phyloP scores from a whole-genome alignment of 2,113 vertebrate genomes.

The Cinclus mexicanus region DNA sequence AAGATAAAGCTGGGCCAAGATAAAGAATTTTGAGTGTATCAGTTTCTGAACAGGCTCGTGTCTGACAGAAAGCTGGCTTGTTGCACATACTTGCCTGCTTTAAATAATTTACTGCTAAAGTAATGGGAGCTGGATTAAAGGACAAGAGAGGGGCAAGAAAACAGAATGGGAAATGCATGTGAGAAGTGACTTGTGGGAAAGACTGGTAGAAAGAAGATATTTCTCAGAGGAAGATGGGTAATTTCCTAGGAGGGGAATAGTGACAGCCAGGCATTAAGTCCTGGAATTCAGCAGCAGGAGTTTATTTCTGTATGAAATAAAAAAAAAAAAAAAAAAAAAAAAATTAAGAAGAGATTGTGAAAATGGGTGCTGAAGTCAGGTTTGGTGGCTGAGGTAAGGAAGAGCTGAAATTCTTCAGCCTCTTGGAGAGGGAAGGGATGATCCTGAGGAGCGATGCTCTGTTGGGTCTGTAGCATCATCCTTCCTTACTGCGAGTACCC shows the following conservation, averaged over 20 bases:
- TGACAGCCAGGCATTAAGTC: background rate
- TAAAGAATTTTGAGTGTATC: slow-evolving; percentile 7
- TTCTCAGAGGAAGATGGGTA: background rate
- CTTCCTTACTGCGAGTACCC: accelerated
- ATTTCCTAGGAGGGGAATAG: background rate
- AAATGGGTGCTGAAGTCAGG: background rate
- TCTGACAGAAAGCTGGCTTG: slow-evolving; percentile 28
- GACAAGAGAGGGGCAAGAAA: slow-evolving; percentile 12
- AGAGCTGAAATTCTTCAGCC: background rate
- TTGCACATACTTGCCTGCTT: background rate
- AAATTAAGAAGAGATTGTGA: background rate
- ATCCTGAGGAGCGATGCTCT: accelerated
- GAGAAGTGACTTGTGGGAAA: background rate
- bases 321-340: background rate
- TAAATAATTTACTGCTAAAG: slow-evolving; percentile 51
- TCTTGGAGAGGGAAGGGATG: background rate
- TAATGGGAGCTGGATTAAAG: slow-evolving; percentile 45
- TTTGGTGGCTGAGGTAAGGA: background rate
- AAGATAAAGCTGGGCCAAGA: background rate
- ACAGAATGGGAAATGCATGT: background rate
- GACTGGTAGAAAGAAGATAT: background rate
- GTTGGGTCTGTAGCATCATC: background rate
- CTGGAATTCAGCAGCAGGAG: background rate
- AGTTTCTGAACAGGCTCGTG: background rate
- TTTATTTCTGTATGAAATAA: background rate